phyloP scores from a whole-genome alignment of 2,888 invertebrate species.

The Cheilosia scutellata region DNA sequence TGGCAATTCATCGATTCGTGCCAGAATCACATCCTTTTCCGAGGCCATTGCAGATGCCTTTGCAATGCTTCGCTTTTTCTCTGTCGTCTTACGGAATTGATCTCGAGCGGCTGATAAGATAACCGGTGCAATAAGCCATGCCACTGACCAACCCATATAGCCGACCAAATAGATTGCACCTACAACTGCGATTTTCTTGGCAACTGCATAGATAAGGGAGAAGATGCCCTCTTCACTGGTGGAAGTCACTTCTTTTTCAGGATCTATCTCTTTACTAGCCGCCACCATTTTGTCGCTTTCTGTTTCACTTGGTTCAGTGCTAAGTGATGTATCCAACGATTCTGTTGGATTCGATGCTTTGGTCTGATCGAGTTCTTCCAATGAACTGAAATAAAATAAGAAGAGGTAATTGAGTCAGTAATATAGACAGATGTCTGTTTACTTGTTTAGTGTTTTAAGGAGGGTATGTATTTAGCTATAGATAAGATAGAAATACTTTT shows the following conservation, averaged over 20 bases:
- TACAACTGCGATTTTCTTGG: conserved; percentile 89
- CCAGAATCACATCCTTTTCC: conserved; percentile 94
- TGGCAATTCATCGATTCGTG: conserved; percentile 94
- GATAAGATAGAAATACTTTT: conserved; percentile 17
- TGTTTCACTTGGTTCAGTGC: conserved; percentile 4
- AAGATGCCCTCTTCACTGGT: conserved; percentile 84
- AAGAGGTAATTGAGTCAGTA: conserved; percentile 22
- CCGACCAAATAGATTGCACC: conserved; percentile 92
- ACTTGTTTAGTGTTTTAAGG: background rate
- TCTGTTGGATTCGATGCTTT: conserved; percentile 36
- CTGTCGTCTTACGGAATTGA: conserved; percentile 91
- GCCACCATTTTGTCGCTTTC: conserved; percentile 58
- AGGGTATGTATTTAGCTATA: conserved; percentile 10
- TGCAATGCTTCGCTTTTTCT: conserved; percentile 89
- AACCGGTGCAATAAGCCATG: conserved; percentile 93
- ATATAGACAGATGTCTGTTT: background rate
- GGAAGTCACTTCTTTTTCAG: conserved; percentile 45
- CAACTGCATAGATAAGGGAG: conserved; percentile 86
- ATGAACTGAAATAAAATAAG: conserved; percentile 51
- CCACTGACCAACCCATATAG: conserved; percentile 91
- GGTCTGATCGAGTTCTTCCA: conserved; percentile 51
- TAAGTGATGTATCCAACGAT: conserved; percentile 27
- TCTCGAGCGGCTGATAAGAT: conserved; percentile 91
- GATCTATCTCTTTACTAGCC: conserved; percentile 67
- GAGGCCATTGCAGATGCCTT: conserved; percentile 91